Conservation (phyloP, 2,797 vertebrate species). For the Ptychobarbus kaznakovi region DNA sequence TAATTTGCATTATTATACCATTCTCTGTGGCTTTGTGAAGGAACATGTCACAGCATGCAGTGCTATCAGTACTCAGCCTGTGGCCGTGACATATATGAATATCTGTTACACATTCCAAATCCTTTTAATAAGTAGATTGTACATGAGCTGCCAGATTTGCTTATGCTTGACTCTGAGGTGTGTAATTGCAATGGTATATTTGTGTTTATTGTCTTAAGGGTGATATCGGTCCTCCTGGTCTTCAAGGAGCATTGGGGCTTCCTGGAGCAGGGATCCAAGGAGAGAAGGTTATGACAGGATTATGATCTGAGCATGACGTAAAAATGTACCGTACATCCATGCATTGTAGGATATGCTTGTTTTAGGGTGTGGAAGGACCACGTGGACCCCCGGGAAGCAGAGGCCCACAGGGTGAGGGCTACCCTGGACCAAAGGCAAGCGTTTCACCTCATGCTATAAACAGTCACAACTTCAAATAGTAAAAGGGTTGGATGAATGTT, state of each 20-base stretch:
- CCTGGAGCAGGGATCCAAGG: slow-evolving; percentile 84
- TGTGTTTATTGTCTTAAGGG: slow-evolving; percentile 73
- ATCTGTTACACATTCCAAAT: neutral
- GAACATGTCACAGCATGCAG: slow-evolving; percentile 3
- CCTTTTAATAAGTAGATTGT: neutral
- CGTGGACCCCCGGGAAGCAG: slow-evolving; percentile 82
- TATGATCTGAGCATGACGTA: neutral
- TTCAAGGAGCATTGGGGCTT: slow-evolving; percentile 81
- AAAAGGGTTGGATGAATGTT: neutral
- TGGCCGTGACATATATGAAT: neutral
- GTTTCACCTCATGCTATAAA: slow-evolving; percentile 5
- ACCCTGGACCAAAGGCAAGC: slow-evolving; percentile 84
- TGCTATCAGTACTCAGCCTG: neutral
- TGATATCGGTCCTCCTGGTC: slow-evolving; percentile 83
- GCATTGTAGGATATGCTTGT: neutral
- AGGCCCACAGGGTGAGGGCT: slow-evolving; percentile 82
- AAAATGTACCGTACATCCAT: neutral
- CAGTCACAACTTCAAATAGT: neutral
- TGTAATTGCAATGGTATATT: neutral
- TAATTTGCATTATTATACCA: neutral
- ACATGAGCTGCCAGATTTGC: neutral
- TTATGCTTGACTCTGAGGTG: neutral
- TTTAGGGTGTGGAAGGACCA: slow-evolving; percentile 85
- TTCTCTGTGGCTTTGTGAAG: neutral
- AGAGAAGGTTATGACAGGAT: slow-evolving; percentile 77